phyloP scores from a whole-genome alignment of 2,888 invertebrate species.

The Drosophila pseudotalamancana region DNA sequence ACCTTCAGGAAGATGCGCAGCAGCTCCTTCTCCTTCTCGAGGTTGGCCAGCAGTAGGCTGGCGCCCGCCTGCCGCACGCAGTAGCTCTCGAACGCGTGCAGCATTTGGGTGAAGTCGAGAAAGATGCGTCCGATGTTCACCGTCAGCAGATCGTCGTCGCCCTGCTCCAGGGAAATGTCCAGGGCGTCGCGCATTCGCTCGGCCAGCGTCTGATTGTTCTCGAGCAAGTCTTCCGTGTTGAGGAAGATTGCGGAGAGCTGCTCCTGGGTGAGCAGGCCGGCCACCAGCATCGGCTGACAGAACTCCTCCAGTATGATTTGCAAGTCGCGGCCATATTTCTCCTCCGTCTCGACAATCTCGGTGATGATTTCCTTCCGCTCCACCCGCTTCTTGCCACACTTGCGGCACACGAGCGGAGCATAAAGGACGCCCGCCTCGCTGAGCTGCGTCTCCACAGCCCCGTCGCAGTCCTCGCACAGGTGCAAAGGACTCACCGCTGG shows the following conservation, averaged over 20 bases:
- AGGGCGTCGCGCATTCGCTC: conserved; percentile 94
- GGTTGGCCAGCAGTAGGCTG: conserved; percentile 92
- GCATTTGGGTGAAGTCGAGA: conserved; percentile 95
- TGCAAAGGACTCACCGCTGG: conserved; percentile 86
- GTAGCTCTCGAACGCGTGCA: conserved; percentile 97
- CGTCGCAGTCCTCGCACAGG: conserved; percentile 94
- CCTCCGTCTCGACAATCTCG: conserved; percentile 98
- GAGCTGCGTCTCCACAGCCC: conserved; percentile 90
- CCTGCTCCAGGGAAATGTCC: conserved; percentile 92
- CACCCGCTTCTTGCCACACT: conserved; percentile 93
- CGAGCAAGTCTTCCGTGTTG: conserved; percentile 95
- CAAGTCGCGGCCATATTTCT: conserved; percentile 96
- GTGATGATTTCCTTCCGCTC: conserved; percentile 97
- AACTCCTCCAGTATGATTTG: conserved; percentile 97
- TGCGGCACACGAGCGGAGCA: conserved; percentile 92
- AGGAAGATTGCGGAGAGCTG: conserved; percentile 96
- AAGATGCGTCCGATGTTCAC: conserved; percentile 96
- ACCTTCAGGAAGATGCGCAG: conserved; percentile 96
- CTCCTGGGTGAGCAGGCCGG: conserved; percentile 94
- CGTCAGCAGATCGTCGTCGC: conserved; percentile 92
- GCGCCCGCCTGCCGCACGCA: conserved; percentile 97
- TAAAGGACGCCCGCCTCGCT: conserved; percentile 90
- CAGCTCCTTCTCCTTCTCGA: conserved; percentile 97
- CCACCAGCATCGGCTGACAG: conserved; percentile 96
- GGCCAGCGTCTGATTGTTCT: conserved; percentile 93